A percentile compares a stretch with the other conserved stretches of the same genome.
Conservation (phyloP, 2,797 vertebrate species). For the Oophaga sylvatica region DNA sequence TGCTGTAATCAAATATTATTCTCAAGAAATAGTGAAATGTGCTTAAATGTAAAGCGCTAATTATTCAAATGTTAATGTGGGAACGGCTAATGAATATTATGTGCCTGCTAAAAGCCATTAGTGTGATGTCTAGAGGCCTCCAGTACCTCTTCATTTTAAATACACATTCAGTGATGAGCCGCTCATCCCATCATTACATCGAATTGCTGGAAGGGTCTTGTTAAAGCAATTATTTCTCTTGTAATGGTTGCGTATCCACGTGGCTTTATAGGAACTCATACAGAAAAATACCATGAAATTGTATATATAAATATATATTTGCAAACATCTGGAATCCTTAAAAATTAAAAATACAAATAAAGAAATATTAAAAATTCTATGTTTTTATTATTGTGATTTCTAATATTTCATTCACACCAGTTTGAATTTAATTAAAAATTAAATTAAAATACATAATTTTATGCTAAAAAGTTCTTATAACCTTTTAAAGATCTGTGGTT, state of each 20-base stretch:
- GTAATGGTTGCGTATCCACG: not conserved
- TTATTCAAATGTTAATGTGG: conserved; percentile 28
- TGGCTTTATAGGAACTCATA: not conserved
- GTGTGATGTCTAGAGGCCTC: conserved; percentile 38
- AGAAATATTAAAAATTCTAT: too few relatives aligned
- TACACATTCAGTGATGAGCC: conserved; percentile 29
- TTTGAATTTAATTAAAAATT: too few relatives aligned
- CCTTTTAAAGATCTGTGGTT: too few relatives aligned
- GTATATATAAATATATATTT: not conserved
- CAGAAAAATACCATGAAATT: not conserved
- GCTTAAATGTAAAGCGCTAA: conserved; percentile 19
- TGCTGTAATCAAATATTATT: conserved; percentile 29
- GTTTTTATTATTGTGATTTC: too few relatives aligned
- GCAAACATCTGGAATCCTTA: not conserved
- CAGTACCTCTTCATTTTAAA: conserved; percentile 24
- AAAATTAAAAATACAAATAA: too few relatives aligned
- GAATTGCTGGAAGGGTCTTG: conserved; percentile 33
- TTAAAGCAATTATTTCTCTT: conserved; percentile 44
- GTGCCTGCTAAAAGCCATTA: conserved; percentile 49
- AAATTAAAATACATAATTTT: too few relatives aligned
- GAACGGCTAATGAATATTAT: conserved; percentile 42
- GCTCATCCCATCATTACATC: conserved; percentile 37
- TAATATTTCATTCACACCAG: too few relatives aligned
- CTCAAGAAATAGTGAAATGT: conserved; percentile 13
- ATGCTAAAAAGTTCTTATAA: too few relatives aligned